Conservation (phyloP, 2,113 vertebrate species). For the Myiagra hebetior region DNA sequence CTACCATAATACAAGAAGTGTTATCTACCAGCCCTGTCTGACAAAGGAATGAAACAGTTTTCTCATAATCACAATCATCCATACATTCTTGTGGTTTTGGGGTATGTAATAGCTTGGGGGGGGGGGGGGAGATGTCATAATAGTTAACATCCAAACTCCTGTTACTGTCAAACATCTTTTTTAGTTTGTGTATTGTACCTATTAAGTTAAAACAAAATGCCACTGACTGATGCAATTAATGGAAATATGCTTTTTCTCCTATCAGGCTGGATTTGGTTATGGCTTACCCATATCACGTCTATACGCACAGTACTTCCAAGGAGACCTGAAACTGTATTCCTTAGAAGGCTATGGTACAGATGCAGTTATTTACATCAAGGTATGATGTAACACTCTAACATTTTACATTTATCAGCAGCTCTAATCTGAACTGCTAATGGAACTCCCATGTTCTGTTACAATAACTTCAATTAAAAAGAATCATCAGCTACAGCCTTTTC, state of each 20-base stretch:
- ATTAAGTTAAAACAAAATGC: not conserved
- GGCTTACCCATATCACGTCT: slow-evolving; percentile 95
- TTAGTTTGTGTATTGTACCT: not conserved
- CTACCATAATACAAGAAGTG: not conserved
- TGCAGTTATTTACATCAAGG: slow-evolving; percentile 94
- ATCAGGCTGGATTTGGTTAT: slow-evolving; percentile 94
- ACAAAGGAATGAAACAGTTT: not conserved
- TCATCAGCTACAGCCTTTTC: not conserved
- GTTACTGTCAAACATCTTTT: not conserved
- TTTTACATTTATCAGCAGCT: not conserved
- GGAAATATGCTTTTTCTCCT: not conserved
- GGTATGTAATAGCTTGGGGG: not conserved
- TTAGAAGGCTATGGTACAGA: slow-evolving; percentile 95
- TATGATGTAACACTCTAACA: slow-evolving; percentile 36
- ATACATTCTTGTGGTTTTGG: not conserved
- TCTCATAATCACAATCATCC: not conserved
- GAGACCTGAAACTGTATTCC: slow-evolving; percentile 95
- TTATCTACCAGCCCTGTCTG: not conserved
- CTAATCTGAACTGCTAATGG: not conserved
- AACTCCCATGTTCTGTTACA: not conserved
- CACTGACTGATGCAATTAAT: not conserved
- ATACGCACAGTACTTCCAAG: slow-evolving; percentile 96
- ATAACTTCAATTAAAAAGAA: not conserved
- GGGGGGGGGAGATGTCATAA: not conserved
- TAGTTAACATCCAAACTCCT: not conserved